These are phyloP conservation scores for Alectura lathami DNA, from an alignment of 2,113 vertebrate genomes.

Conservation along the genomic window DNA sequence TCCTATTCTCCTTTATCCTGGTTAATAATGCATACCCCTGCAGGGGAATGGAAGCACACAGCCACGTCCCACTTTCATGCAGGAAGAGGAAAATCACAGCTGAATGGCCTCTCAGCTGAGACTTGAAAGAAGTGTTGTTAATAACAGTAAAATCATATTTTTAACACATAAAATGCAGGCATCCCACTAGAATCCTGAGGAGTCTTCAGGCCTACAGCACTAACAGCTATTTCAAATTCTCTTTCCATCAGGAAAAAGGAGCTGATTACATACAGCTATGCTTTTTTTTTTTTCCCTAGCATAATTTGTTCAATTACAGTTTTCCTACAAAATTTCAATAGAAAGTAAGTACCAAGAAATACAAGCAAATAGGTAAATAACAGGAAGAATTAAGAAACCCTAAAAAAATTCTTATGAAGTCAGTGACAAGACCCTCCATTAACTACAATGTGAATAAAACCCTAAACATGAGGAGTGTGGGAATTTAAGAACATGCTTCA, in stretches of 20 bases:
- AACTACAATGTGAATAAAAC: neutral
- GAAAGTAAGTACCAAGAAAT: neutral
- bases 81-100: neutral
- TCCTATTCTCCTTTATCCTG: neutral
- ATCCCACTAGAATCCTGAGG: neutral
- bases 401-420: neutral
- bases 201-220: neutral
- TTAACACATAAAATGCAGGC: neutral
- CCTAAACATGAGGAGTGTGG: neutral
- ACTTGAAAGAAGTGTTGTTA: neutral
- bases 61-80: neutral
- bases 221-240: neutral
- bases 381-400: neutral
- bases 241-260: neutral
- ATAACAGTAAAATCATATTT: neutral
- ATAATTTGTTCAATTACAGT: too few species aligned
- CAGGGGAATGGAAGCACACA: neutral
- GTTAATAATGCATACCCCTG: slow-evolving; percentile 1
- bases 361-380: neutral
- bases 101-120: neutral
- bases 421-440: neutral
- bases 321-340: neutral
- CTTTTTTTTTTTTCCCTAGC: too few species aligned
- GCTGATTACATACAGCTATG: neutral
- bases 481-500: neutral